A percentile compares a stretch with the other conserved stretches of the same genome.
Evolutionary conservation across 2,113 vertebrate species (phyloP).

Genomic region (Istiophorus platypterus): DNA sequence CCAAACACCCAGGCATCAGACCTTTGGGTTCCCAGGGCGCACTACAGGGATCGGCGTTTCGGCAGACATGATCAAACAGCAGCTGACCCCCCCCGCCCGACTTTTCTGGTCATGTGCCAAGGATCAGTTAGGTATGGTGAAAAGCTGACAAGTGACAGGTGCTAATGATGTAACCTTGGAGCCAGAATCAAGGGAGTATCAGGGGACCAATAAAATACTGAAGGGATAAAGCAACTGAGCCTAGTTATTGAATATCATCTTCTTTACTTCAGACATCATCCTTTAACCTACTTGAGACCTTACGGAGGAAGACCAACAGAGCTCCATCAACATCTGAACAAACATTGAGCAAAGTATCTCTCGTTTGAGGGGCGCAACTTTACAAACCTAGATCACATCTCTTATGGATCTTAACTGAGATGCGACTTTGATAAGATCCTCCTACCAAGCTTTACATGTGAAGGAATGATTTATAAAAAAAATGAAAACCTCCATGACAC

Average conservation of each 20-base stretch:
- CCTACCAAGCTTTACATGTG: background rate
- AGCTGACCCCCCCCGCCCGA: slow-evolving; percentile 48
- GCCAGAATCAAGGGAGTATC: slow-evolving; percentile 46
- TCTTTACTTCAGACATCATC: slow-evolving; percentile 3
- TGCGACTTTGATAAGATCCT: background rate
- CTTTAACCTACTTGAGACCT: background rate
- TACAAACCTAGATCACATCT: background rate
- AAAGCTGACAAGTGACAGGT: slow-evolving; percentile 78
- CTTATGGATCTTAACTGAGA: background rate
- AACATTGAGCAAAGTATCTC: background rate
- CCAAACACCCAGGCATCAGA: slow-evolving; percentile 8
- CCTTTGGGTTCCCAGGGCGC: slow-evolving; percentile 6
- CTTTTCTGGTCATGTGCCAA: slow-evolving; percentile 60
- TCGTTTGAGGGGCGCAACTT: slow-evolving; percentile 5
- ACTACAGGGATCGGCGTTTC: slow-evolving; percentile 36
- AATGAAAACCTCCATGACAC: slow-evolving; percentile 57
- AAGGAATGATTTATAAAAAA: slow-evolving; percentile 48
- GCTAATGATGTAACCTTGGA: slow-evolving; percentile 73
- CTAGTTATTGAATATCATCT: background rate
- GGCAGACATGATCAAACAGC: slow-evolving; percentile 52
- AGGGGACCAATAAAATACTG: slow-evolving; percentile 54
- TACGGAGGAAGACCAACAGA: background rate
- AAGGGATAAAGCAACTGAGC: slow-evolving; percentile 17
- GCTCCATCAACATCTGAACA: slow-evolving; percentile 9
- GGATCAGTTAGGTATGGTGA: slow-evolving; percentile 74